phyloP scores from a whole-genome alignment of 35 echinoderm and acorn worm species.

The Nesometra sesokonis region DNA sequence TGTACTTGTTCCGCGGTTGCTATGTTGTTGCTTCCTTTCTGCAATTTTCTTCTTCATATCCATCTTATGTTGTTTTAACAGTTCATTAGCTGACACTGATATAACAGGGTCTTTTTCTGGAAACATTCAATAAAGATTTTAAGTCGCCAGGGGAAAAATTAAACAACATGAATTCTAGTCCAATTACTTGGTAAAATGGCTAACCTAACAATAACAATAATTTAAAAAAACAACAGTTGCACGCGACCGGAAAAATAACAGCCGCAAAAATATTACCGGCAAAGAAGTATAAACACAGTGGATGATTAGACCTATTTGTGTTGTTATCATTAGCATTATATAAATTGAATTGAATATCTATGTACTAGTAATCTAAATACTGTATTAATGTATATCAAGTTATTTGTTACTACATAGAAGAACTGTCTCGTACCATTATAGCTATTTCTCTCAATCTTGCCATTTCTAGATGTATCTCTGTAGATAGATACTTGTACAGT shows the following conservation, averaged over 20 bases:
- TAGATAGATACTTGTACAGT: too few species aligned
- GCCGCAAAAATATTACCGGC: not conserved
- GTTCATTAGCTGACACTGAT: constrained; percentile 43
- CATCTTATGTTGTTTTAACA: constrained; percentile 57
- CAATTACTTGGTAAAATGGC: not conserved
- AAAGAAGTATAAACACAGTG: not conserved
- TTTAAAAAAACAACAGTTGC: not conserved
- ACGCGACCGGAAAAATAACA: not conserved
- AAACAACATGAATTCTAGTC: not conserved
- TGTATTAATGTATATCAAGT: not conserved
- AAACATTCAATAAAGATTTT: not conserved
- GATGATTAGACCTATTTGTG: not conserved
- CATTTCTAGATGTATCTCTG: too few species aligned
- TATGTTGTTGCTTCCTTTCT: not conserved
- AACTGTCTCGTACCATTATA: too few species aligned
- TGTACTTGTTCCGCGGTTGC: not conserved
- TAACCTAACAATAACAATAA: not conserved
- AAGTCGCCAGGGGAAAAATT: not conserved
- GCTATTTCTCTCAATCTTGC: not conserved
- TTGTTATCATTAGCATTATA: not conserved
- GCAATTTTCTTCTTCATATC: constrained; percentile 22
- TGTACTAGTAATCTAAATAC: not conserved
- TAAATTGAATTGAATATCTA: not conserved
- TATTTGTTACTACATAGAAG: not conserved
- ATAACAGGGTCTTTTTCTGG: constrained; percentile 31